phyloP scores from a whole-genome alignment of 2,113 vertebrate genomes.

The Albula glossodonta region DNA sequence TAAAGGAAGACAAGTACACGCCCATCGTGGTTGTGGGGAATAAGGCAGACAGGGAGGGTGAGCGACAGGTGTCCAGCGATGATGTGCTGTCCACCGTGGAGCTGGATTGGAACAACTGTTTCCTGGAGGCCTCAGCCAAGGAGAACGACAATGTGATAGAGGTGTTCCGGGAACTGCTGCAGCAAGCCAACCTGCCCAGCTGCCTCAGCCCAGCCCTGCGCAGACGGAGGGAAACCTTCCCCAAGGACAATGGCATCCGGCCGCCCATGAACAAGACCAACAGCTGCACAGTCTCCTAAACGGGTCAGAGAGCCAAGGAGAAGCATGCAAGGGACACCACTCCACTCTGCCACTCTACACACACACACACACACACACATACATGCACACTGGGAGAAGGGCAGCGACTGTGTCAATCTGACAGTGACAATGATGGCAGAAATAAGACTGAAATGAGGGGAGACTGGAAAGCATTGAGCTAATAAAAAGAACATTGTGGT shows the following conservation, averaged over 20 bases:
- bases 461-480: background rate
- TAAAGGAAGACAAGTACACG: conserved; percentile 83
- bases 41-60: conserved; percentile 72
- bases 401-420: background rate
- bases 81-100: conserved; percentile 80
- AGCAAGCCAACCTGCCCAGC: conserved; percentile 79
- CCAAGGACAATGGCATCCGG: conserved; percentile 69
- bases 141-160: conserved; percentile 84
- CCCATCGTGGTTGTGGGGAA: conserved; percentile 88
- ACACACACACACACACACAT: background rate
- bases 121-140: conserved; percentile 85
- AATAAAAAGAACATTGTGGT: background rate
- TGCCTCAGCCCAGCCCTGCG: conserved; percentile 78
- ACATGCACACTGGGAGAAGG: background rate
- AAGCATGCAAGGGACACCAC: background rate
- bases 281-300: conserved; percentile 83
- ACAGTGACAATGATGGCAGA: background rate
- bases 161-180: conserved; percentile 85
- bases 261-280: conserved; percentile 94
- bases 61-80: conserved; percentile 69
- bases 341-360: background rate
- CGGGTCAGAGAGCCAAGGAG: background rate
- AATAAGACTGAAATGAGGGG: background rate
- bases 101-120: conserved; percentile 87
- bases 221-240: conserved; percentile 83